phyloP scores from a whole-genome alignment of 2,888 invertebrate species.

The Drosophila histrio region DNA sequence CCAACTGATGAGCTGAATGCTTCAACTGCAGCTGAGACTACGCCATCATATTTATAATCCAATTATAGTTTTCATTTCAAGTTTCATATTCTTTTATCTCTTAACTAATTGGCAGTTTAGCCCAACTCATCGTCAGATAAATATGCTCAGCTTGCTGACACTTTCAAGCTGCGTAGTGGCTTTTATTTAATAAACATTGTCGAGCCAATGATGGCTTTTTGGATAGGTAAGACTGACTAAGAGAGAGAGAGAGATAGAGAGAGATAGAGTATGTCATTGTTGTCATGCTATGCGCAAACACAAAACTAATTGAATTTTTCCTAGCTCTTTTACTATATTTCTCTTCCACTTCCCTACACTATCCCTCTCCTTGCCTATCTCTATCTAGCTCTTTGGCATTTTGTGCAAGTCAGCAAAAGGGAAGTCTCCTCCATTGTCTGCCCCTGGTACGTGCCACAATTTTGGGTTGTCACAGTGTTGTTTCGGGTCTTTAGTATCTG shows the following conservation, averaged over 20 bases:
- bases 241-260: not conserved
- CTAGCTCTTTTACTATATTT: slow-evolving; percentile 27
- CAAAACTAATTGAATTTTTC: slow-evolving; percentile 77
- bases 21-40: not conserved
- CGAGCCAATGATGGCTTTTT: slow-evolving; percentile 28
- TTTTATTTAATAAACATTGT: slow-evolving; percentile 47
- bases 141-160: slow-evolving; percentile 25
- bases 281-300: slow-evolving; percentile 79
- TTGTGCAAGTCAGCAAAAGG: slow-evolving; percentile 71
- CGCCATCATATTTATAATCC: slow-evolving; percentile 10
- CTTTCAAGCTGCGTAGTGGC: slow-evolving; percentile 9
- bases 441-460: slow-evolving; percentile 70
- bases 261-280: slow-evolving; percentile 46
- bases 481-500: slow-evolving; percentile 4
- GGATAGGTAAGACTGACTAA: not conserved
- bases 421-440: slow-evolving; percentile 56
- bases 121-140: slow-evolving; percentile 2
- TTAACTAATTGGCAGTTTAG: slow-evolving; percentile 30
- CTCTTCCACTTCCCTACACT: slow-evolving; percentile 1
- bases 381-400: slow-evolving; percentile 36
- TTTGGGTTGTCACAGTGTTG: slow-evolving; percentile 57
- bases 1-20: not conserved
- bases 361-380: not conserved
- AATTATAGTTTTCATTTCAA: not conserved
- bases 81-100: not conserved